Evolutionary conservation across 2,888 invertebrate species (phyloP), one percentile per base, ranked within the genome.

Genomic region (Aporophyla nigra): DNA sequence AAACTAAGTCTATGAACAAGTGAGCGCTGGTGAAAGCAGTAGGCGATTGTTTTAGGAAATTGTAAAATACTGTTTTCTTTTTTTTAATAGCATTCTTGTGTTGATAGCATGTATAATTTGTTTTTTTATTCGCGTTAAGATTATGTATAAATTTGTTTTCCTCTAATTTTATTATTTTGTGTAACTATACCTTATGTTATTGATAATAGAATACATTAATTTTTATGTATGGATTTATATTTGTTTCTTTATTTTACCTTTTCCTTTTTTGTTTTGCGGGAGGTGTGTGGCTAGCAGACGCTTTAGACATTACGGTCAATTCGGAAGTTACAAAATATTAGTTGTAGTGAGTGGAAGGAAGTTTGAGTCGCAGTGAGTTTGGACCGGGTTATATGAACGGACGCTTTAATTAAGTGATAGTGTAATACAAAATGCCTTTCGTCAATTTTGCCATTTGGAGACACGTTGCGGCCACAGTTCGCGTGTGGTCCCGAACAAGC

Each of bases 81-180:
- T 92, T 80, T 92, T 92, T 89, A 93, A 91, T 94, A 95, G 93
- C 91, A 92, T 93, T 54, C 93, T 94, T 95, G 95, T 96, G 95
- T 96, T 96, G 94, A 94, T 94, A 95, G 93, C 93, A 92, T 96
- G 96, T 96, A 96, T 94, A 93, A 93, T 95, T 96, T 96, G 95
- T 95, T 96, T 96, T 95, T 94, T 90, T 94, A 94, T 94, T 95
- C 93, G 95, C 94, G 94, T 96, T 96, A 96, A 96, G 96, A 94
- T 95, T 96, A 96, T 96, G 95, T 96, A 96, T 95, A 96, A 96
- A 96, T 94, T 96, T 96, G 96, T 96, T 96, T 96, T 96, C 93
- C 93, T 94, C 90, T 96, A 95, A 96, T 96, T 96, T 96, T 96
- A 96, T 96, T 96, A 94, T 96, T 77, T 95, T 95, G 95, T 96